Conservation (phyloP, 53 echinoderm and acorn worm genomes). For the Echinometra lucunter region DNA sequence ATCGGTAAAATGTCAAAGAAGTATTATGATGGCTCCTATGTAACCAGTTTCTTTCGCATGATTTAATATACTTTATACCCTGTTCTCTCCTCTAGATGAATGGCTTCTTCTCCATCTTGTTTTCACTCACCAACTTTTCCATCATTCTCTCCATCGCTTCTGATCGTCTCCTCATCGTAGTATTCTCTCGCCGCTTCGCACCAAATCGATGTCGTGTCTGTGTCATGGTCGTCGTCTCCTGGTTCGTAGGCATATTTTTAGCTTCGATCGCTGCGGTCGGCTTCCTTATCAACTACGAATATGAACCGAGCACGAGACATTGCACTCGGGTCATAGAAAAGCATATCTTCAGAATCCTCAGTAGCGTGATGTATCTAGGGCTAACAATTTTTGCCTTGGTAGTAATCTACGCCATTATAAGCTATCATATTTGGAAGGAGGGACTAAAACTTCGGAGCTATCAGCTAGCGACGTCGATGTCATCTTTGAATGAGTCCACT, state of each 20-base stretch:
- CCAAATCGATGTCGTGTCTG: constrained; percentile 3
- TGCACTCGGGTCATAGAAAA: not conserved
- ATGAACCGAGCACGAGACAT: not conserved
- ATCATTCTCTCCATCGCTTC: constrained; percentile 3
- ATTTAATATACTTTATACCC: no score
- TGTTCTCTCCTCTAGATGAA: not conserved
- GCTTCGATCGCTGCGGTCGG: not conserved
- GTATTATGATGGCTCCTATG: no score
- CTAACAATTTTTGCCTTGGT: not conserved
- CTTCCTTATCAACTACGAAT: not conserved
- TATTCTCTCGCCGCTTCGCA: not conserved
- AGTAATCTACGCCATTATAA: not conserved
- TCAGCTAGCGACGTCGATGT: not conserved
- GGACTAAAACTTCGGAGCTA: not conserved
- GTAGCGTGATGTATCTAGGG: not conserved
- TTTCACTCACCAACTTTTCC: not conserved
- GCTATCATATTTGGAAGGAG: not conserved
- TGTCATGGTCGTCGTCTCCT: not conserved
- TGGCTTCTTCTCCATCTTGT: constrained; percentile 28
- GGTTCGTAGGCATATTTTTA: not conserved
- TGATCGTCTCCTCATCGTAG: constrained; percentile 35
- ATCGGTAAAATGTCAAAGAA: no score
- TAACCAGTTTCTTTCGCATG: no score
- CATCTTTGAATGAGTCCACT: not conserved
- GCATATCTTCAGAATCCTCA: not conserved